Evolutionary conservation across 2,113 vertebrate genomes (phyloP).

Genomic region (Junco hyemalis): DNA sequence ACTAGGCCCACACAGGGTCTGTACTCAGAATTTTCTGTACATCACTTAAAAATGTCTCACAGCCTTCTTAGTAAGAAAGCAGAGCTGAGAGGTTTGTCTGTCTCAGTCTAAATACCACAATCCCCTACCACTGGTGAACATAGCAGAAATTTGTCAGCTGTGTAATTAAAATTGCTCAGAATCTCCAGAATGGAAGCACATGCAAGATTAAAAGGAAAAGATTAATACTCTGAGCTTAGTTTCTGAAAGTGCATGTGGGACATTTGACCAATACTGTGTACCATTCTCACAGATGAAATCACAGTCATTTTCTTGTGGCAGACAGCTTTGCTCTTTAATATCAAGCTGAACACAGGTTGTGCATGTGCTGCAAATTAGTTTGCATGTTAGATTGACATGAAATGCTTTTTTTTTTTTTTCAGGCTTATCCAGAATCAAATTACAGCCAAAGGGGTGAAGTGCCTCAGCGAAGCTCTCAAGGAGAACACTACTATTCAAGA

Average conservation of each 20-base stretch:
- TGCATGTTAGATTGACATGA: neutral
- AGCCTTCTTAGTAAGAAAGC: neutral
- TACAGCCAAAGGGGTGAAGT: slow-evolving; percentile 72
- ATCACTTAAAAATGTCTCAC: neutral
- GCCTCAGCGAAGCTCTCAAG: slow-evolving; percentile 66
- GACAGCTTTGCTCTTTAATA: neutral
- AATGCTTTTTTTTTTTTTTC: neutral
- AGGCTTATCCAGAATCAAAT: slow-evolving; percentile 83
- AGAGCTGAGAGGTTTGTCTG: neutral
- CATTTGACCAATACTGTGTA: neutral
- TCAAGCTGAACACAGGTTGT: neutral
- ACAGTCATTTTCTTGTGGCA: neutral
- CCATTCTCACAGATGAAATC: neutral
- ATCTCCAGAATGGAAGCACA: neutral
- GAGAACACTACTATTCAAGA: slow-evolving; percentile 75
- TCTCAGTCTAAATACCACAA: neutral
- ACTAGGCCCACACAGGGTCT: neutral
- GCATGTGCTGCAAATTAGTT: neutral
- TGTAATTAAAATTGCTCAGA: neutral
- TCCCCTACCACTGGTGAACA: neutral
- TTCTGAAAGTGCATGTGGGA: neutral
- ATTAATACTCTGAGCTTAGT: neutral
- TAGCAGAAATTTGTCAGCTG: neutral
- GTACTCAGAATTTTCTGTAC: neutral
- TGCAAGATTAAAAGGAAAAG: neutral